A percentile compares a stretch with the other conserved stretches of the same genome.
phyloP scores from a whole-genome alignment of 2,113 vertebrate species.

The Myanophis thanlyinensis region DNA sequence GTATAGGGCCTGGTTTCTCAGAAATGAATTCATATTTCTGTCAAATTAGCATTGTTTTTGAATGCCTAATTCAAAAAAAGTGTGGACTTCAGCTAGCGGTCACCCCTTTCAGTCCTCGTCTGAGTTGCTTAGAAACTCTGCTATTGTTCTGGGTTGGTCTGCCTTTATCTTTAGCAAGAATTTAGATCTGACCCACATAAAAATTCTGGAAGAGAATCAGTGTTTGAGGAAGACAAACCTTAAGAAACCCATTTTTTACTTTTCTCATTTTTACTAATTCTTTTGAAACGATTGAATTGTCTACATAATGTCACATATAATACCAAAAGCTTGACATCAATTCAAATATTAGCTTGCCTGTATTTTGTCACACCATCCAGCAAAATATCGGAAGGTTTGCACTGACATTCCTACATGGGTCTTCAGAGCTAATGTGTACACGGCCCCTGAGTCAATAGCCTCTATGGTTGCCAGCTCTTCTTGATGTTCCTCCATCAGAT shows the following conservation, averaged over 20 bases:
- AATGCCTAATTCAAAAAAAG: neutral
- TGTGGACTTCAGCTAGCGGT: neutral
- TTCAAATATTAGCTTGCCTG: slow-evolving; percentile 65
- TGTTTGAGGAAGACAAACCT: neutral
- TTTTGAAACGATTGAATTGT: neutral
- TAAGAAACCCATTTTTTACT: neutral
- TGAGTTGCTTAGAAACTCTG: neutral
- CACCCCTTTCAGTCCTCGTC: neutral
- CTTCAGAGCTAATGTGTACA: slow-evolving; percentile 84
- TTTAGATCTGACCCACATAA: neutral
- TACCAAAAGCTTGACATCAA: neutral
- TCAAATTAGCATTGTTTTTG: neutral
- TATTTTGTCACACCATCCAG: slow-evolving; percentile 87
- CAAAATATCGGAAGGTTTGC: slow-evolving; percentile 84
- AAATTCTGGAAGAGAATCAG: neutral
- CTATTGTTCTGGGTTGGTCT: neutral
- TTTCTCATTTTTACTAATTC: neutral
- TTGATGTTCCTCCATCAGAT: slow-evolving; percentile 81
- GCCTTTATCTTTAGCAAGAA: neutral
- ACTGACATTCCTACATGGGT: slow-evolving; percentile 85
- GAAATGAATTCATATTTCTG: neutral
- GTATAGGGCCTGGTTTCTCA: neutral
- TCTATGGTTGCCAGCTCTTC: slow-evolving; percentile 84
- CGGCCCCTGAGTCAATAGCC: slow-evolving; percentile 79
- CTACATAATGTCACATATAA: neutral